Base-by-base conservation (phyloP, 2,797 vertebrate species). In the Sciurus carolinensis region DNA sequence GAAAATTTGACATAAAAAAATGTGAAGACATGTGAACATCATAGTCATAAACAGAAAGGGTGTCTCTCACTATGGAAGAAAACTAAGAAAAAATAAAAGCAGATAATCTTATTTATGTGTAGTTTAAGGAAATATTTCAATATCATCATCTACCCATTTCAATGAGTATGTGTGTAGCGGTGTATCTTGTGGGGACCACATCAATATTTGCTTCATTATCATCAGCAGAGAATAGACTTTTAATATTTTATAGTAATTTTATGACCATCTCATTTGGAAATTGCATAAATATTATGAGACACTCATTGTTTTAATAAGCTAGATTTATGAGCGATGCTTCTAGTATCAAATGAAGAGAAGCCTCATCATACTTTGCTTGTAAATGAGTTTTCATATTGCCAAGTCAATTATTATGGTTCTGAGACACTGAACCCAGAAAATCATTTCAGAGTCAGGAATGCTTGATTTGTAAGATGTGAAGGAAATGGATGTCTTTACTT, bases 331-430 rank as follows among this genome's bases (percentile, higher is more conserved):
- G 96, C 92, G 89, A 93, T 81, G 93, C 95, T 98, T 96, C 64
- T 81, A 93, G 88, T 87, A 94, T 84, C 81, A 84, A 50, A 97
- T 97, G 96, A 98, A 95, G 97, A 98, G 47, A 71, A 92, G 88
- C 75, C 93, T 96, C 87, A 94, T 98, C 91, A 90, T 50, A 97
- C 94, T 98, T 97, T 97, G 87, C 71, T 96, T 97, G 81, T 97
- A 98, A 98, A 98, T 97, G 96, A 96, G 93, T 97, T 98, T 98
- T 97, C 95, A 94, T 97, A 94, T 76, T 96, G 95, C 98, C 97
- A 98, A 98, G 94, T 97, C 96, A 97, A 97, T 98, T 98, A 98
- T 95, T 96, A 92, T 64, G 80, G 87, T 97, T 97, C 95, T 98
- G 89, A 97, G 90, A 97, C 75, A 91, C 66, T 96, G 64, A 97